A percentile compares a stretch with the other conserved stretches of the same genome.
Evolutionary conservation across 2,113 vertebrate species (phyloP).

Genomic region (Orientallactaga bullata): DNA sequence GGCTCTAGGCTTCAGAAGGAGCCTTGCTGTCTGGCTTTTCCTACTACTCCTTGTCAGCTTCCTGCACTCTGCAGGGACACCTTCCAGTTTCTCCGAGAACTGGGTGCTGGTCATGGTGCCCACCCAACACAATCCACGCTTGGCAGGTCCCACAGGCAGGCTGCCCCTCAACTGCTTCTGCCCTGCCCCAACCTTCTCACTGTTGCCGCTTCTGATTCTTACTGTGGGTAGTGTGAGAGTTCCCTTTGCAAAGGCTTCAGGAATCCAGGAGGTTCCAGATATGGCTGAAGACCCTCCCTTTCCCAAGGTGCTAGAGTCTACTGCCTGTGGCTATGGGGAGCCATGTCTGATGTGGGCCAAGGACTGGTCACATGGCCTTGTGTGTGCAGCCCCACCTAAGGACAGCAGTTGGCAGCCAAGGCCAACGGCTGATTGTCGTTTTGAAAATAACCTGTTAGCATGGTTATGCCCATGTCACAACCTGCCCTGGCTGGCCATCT

Average conservation of each 20-base stretch:
- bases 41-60: neutral
- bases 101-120: neutral
- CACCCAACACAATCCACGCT: neutral
- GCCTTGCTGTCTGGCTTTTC: too few species aligned
- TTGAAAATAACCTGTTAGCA: neutral
- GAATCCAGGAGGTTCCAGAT: neutral
- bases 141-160: neutral
- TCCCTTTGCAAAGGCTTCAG: neutral
- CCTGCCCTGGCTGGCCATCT: neutral
- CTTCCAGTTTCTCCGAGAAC: too few species aligned
- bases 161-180: neutral
- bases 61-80: neutral
- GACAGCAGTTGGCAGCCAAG: neutral
- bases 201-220: neutral
- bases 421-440: neutral
- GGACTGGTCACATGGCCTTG: rapidly evolving
- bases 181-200: neutral
- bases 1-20: neutral
- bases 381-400: rapidly evolving
- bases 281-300: too few species aligned
- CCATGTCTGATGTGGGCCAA: neutral
- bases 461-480: too few species aligned
- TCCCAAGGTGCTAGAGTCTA: neutral
- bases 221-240: neutral
- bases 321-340: rapidly evolving